These are phyloP conservation scores for Orgyia antiqua DNA, from an alignment of 2,888 invertebrate genomes.

Conservation along the genomic window DNA sequence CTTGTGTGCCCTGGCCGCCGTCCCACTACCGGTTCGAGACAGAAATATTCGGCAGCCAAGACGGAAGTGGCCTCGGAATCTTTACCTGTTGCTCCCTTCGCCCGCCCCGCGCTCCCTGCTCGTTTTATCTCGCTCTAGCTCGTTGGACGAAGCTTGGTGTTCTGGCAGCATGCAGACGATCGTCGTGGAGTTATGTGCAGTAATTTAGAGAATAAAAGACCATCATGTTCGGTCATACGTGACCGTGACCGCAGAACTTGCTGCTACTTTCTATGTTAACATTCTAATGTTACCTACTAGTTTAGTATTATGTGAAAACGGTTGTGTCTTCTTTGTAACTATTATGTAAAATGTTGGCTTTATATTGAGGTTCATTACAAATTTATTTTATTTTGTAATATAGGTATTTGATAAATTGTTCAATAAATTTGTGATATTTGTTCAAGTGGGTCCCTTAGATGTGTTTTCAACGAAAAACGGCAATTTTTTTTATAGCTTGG, in stretches of 20 bases:
- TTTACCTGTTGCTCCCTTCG: constrained; percentile 78
- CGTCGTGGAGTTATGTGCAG: constrained; percentile 59
- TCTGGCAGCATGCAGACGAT: constrained; percentile 48
- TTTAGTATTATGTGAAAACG: constrained; percentile 25
- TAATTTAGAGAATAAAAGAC: constrained; percentile 70
- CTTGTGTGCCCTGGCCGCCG: constrained; percentile 66
- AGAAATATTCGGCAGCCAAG: constrained; percentile 79
- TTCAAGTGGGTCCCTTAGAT: no score
- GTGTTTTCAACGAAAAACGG: no score
- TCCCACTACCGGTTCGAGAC: constrained; percentile 78
- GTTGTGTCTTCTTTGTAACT: no score
- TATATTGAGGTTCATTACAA: background rate
- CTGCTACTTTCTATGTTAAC: constrained; percentile 59
- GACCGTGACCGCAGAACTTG: constrained; percentile 69
- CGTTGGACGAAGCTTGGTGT: constrained; percentile 32
- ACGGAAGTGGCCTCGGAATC: constrained; percentile 79
- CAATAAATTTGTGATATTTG: constrained; percentile 1
- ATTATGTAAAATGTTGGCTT: no score
- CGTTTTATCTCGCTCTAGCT: constrained; percentile 53
- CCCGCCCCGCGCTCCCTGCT: constrained; percentile 57
- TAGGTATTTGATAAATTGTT: background rate
- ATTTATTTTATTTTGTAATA: background rate
- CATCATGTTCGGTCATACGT: constrained; percentile 59
- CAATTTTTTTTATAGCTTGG: no score
- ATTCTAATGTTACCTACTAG: constrained; percentile 29